Evolutionary conservation across 2,797 vertebrate species (phyloP), one percentile per base, ranked within the genome.

Genomic region (Sciaenops ocellatus): DNA sequence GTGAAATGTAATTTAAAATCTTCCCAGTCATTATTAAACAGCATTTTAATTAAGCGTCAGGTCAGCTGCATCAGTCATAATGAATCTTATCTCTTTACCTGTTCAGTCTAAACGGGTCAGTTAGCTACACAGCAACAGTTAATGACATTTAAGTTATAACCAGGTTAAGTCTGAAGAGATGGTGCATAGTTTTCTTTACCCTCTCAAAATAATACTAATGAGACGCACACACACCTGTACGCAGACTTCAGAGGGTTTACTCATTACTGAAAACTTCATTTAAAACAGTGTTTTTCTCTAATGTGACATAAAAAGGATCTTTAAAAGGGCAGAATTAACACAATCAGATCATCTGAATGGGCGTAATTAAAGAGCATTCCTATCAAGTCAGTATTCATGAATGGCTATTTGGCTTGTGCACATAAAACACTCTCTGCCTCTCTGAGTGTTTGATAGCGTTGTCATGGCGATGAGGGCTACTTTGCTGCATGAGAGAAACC

Each of bases 381-480:
- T 28, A 70, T 72, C 48, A 62, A 77, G 61, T 62, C 72, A 61
- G 30, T 34, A 63, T 73, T 67, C 30, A 62, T 79, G 38, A 83
- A 62, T 59, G 22, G 75, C 47, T 55, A 26, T 78, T 75, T 76
- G 60, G 16, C 44, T 50, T 60, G 15, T 66, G 48, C 47, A 66
- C 69, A 68, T 51, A 44, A 75, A 79, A 68, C 54, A 66, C 20
- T 70, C 56, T 47, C 83, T 60, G 26, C 67, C 62, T 63, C 60
- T 64, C 9, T 62, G 56, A 76, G 67, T 87, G 89, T 87, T 89
- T 93, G 83, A 86, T 85, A 16, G 61, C 28, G 92, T 91, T 90
- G 90, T 87, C 88, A 92, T 92, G 83, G 93, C 48, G 83, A 92
- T 79, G 47, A 74, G 75, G 0, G 3, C 75, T 78, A 56, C 83